phyloP scores from a whole-genome alignment of 1,140 invertebrate species.

The Drosophila murphyi region DNA sequence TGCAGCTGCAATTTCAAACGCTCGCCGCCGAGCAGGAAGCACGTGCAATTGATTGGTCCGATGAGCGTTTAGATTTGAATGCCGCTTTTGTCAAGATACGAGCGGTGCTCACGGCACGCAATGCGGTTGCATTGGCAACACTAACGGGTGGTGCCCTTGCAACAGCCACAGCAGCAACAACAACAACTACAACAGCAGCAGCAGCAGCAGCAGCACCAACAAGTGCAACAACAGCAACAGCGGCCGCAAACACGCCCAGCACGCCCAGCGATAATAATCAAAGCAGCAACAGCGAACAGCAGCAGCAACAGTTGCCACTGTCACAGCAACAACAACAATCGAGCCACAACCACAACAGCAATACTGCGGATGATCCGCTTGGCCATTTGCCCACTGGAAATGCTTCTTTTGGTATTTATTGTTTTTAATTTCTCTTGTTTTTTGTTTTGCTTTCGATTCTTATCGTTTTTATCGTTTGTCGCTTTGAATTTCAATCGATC shows the following conservation, averaged over 20 bases:
- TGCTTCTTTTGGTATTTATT: slow-evolving; percentile 80
- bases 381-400: slow-evolving; percentile 82
- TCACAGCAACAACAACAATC: slow-evolving; percentile 24
- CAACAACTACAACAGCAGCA: slow-evolving; percentile 16
- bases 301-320: slow-evolving; percentile 30
- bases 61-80: slow-evolving; percentile 74
- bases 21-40: slow-evolving; percentile 79
- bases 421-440: slow-evolving; percentile 31
- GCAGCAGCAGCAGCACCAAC: slow-evolving; percentile 22
- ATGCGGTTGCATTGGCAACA: slow-evolving; percentile 66
- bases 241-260: slow-evolving; percentile 13
- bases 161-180: not conserved
- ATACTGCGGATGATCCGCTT: slow-evolving; percentile 67
- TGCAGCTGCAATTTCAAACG: slow-evolving; percentile 72
- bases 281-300: slow-evolving; percentile 17
- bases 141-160: slow-evolving; percentile 25
- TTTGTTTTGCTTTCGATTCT: slow-evolving; percentile 31
- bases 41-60: slow-evolving; percentile 76
- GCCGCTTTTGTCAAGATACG: slow-evolving; percentile 79
- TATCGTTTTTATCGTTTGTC: slow-evolving; percentile 45
- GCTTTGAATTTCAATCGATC: slow-evolving; percentile 3
- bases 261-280: not conserved
- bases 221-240: slow-evolving; percentile 7
- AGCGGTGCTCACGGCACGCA: slow-evolving; percentile 73
- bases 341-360: slow-evolving; percentile 13